Evolutionary conservation across 2,113 vertebrate genomes (phyloP).

Genomic region (Baryphthengus martii): DNA sequence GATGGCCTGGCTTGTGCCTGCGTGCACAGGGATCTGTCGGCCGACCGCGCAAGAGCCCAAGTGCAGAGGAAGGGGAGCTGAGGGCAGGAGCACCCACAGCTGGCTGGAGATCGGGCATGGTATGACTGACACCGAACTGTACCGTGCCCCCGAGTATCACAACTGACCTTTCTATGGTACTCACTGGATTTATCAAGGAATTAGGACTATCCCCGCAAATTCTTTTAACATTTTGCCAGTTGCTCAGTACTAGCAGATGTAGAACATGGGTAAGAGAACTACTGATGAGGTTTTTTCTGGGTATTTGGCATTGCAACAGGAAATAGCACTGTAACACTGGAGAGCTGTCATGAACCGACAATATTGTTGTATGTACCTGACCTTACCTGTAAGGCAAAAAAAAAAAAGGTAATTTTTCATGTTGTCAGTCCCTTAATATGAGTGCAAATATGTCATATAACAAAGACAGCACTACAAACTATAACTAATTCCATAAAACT

Average conservation of each 20-base stretch:
- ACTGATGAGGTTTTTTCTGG: background rate
- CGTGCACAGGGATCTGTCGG: background rate
- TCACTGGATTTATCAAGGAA: background rate
- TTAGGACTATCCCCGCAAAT: background rate
- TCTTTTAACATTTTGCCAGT: background rate
- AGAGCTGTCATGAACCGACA: background rate
- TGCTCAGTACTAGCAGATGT: background rate
- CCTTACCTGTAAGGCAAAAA: background rate
- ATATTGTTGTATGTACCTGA: background rate
- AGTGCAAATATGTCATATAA: background rate
- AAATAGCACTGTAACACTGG: background rate
- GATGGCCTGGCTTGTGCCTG: background rate
- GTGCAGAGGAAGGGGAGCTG: accelerated
- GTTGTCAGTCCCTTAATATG: background rate
- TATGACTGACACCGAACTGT: accelerated
- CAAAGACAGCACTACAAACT: background rate
- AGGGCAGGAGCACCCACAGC: background rate
- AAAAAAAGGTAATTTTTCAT: background rate
- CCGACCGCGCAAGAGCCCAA: background rate
- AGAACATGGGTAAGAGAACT: background rate
- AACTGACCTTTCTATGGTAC: accelerated
- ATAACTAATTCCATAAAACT: background rate
- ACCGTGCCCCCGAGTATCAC: accelerated
- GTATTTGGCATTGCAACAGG: background rate
- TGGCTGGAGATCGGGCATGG: accelerated